Base-by-base conservation (phyloP, 2,797 vertebrate species). In the Lepus oiostolus region DNA sequence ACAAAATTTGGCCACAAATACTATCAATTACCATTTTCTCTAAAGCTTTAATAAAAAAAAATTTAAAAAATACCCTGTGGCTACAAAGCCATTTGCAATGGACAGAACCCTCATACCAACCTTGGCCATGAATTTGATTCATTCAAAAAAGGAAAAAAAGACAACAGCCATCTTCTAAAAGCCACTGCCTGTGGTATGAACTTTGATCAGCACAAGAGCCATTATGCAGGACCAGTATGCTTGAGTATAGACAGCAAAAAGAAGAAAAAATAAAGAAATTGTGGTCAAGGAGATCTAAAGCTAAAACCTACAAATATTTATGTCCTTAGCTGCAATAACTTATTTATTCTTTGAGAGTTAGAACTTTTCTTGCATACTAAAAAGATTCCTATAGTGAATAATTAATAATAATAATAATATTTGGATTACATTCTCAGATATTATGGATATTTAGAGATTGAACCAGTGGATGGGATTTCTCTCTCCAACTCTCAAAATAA, bases 21-120 rank as follows among this genome's bases (percentile, higher is more conserved):
- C 82, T 84, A 89, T 74, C 77, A 92, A 96, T 97, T 88, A 94
- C 32, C 62, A 86, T 86, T 95, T 96, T 95, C 84, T 85, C 19
- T 87, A 54, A 62, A 81, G n/a, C 8, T 94, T 83, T 91, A 92
- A 90, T 96, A 90, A 94, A 81, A 93, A 22, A 83, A 47, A 3
- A 35, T 4, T 47, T 8, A 47, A 47, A 42, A 47, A 47, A 10
- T 47, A 47, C 42, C 42, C 42, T 86, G 86, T 74, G 94, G 81
- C 26, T 83, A n/a, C 6, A 28, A n/a, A 6, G 14, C 14, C 65
- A 28, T 90, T 95, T 94, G 68, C 85, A 93, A 26, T 47, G 71
- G 62, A 54, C 75, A 95, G 42, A 77, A 26, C 32, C 65, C 65
- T 94, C 24, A 1, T 87, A 91, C 77, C 86, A 90, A 76, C 82